Base-by-base conservation (phyloP, 2,797 vertebrate genomes). In the Rhinatrema bivittatum region DNA sequence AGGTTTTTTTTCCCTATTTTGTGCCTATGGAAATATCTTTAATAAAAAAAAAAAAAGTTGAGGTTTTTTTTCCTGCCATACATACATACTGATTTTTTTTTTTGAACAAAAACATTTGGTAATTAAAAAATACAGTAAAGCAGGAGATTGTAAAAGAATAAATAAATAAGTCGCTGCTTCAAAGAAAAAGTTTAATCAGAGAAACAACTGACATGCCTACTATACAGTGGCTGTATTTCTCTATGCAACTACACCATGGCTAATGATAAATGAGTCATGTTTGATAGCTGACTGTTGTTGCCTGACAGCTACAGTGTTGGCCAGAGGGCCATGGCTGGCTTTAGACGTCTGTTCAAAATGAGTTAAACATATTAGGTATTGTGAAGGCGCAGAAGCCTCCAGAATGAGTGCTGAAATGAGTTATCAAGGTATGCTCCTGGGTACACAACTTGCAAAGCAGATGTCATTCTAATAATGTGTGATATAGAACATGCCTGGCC, bases 391-490 rank as follows among this genome's bases (percentile, higher is more conserved):
- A 75, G 84, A 85, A 84, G 69, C 79, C 76, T 72, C 50, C 25
- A 69, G 78, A 87, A 81, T 63, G 74, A 78, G 75, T 65, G 71
- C 70, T 78, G 79, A 85, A 86, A 85, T 85, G 79, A 86, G 83
- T 81, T 87, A 89, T 89, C 85, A 80, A 84, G 86, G 79, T 84
- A 88, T 82, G 82, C 86, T 89, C 85, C 81, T 81, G 86, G 84
- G 86, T 85, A 86, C 86, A 83, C 79, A 85, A 88, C 83, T 85
- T 88, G 86, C 85, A 87, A 89, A 88, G 87, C 85, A 86, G 87
- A 90, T 88, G 90, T 91, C 85, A 89, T 89, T 94, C 91, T 92
- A 97, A 94, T 93, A 96, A 91, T 85, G 82, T 80, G 80, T 79
- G 83, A 87, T 89, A 87, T 85, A 86, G 83, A 87, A 87, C 81